Base-by-base conservation (phyloP, 1,140 invertebrate genomes). In the Armadillidium nasatum region DNA sequence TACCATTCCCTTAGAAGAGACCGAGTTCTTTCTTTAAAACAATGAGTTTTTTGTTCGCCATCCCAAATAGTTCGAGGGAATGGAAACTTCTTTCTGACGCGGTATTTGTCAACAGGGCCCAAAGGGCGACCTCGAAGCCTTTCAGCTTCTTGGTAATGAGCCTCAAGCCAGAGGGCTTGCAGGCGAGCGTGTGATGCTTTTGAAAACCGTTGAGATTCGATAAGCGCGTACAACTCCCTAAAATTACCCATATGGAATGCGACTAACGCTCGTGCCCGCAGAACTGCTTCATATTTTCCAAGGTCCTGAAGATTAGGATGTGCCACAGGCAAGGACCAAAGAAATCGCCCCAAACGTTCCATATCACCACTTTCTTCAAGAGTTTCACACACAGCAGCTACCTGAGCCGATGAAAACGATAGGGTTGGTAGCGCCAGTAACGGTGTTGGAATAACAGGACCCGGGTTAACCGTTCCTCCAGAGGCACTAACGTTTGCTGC, bases 41-140 rank as follows among this genome's bases (percentile, higher is more conserved):
- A 99, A 86, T 99, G 98, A n/a, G 97, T 99, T 88, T 99, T 99
- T 86, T 99, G 97, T 83, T 99, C 98, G n/a, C 98, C 98, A 86
- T 99, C 97, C 97, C 97, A 99, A 79, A 99, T 99, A 1, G 97
- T 99, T 69, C 95, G 87, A 43, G 98, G 98, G 82, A 99, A 85
- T 0, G 98, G 98, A 83, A 97, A 99, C 91, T 99, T 99, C 91
- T 99, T 99, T 11, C 93, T 86, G 0, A 99, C 97, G n/a, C 98
- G 87, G 87, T 99, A 99, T 85, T 99, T 99, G 87, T 99, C 98
- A 0, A 99, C 98, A 0, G 98, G 97, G 0, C 98, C 98, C 1
- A 99, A 87, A 13, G 96, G 95, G 81, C 97, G 87, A 2, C 97
- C 97, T 6, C 97, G 88, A 4, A 98, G 87, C 83, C 97, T 95